Evolutionary conservation across 2,113 vertebrate genomes (phyloP).

Genomic region (Paratilapia polleni): DNA sequence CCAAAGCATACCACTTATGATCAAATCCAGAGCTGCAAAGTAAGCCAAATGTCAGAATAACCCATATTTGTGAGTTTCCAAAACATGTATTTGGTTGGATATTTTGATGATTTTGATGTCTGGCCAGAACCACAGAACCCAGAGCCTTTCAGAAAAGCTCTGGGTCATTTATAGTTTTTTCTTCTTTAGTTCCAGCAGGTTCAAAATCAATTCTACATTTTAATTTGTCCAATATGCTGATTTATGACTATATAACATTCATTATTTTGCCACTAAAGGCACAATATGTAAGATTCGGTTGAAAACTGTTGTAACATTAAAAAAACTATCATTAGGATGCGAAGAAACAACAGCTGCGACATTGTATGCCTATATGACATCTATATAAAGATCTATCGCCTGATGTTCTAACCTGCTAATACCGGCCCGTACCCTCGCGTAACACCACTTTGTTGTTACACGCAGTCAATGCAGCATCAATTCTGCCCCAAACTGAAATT

Average conservation of each 20-base stretch:
- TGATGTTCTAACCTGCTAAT: not conserved
- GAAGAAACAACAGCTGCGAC: no score
- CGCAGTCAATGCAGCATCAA: no score
- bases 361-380: not conserved
- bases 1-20: not conserved
- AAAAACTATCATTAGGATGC: not conserved
- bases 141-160: not conserved
- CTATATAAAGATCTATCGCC: not conserved
- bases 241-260: not conserved
- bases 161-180: not conserved
- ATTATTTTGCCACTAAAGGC: slow-evolving; percentile 1
- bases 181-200: not conserved
- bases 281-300: not conserved
- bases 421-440: no score
- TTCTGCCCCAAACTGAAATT: not conserved
- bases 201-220: not conserved
- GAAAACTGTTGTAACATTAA: not conserved
- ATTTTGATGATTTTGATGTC: not conserved
- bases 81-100: not conserved
- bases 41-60: not conserved
- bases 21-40: not conserved
- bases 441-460: no score
- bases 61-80: not conserved
- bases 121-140: not conserved
- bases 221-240: not conserved